phyloP scores from a whole-genome alignment of 2,888 invertebrate species.

The Drosophila kanekoi region DNA sequence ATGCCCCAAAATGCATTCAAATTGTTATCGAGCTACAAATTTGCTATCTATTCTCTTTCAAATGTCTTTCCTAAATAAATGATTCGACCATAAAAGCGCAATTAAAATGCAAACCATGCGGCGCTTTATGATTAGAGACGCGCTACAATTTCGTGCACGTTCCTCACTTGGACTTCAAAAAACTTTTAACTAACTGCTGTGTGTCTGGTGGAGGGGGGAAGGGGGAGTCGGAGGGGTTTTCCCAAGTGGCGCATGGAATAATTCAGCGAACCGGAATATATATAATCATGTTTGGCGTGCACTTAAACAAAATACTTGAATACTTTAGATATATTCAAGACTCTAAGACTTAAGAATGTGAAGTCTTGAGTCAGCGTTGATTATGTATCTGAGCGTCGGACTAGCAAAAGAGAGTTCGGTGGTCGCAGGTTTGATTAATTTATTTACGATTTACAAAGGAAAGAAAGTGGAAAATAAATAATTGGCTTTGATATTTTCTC shows the following conservation, averaged over 20 bases:
- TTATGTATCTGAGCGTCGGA: too few species aligned
- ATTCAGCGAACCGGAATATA: conserved; percentile 45
- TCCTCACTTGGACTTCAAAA: conserved; percentile 41
- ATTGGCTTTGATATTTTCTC: too few species aligned
- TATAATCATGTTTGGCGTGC: conserved; percentile 38
- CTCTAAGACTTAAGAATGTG: too few species aligned
- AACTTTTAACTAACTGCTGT: conserved; percentile 42
- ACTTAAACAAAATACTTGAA: conserved; percentile 24
- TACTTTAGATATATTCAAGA: too few species aligned
- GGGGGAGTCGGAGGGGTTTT: conserved; percentile 1
- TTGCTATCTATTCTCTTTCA: conserved; percentile 1
- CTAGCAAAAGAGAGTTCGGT: too few species aligned
- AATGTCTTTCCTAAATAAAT: background rate
- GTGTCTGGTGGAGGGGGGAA: background rate
- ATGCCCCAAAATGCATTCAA: conserved; percentile 20
- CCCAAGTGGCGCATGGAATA: conserved; percentile 56
- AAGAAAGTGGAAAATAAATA: too few species aligned
- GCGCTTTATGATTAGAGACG: conserved; percentile 66
- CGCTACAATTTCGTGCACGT: conserved; percentile 68
- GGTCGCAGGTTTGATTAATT: too few species aligned
- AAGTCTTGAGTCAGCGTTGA: too few species aligned
- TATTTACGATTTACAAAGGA: too few species aligned
- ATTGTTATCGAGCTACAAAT: background rate
- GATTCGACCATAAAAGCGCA: conserved; percentile 28
- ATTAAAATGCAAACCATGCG: conserved; percentile 67